These are phyloP conservation scores for Eueides isabella DNA, from an alignment of 1,140 invertebrate genomes.

Conservation along the genomic window DNA sequence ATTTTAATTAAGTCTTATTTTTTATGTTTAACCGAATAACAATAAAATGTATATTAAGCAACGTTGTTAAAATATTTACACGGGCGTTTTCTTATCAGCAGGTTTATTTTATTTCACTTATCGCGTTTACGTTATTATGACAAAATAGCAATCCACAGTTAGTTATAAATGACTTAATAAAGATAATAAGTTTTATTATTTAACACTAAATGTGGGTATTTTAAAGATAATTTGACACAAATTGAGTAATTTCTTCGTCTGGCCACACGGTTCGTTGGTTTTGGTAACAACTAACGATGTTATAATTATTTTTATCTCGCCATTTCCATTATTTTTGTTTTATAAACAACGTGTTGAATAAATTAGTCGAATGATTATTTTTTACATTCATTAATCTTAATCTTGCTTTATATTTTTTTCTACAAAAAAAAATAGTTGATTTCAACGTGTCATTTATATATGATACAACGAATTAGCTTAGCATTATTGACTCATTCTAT, in stretches of 20 bases:
- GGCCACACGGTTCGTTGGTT: constrained; percentile 13
- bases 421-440: no score
- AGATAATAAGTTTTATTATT: neutral
- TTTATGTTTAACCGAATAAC: neutral
- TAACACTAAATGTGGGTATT: constrained; percentile 15
- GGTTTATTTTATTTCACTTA: constrained; percentile 7
- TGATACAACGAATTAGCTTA: no score
- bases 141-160: neutral
- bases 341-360: neutral
- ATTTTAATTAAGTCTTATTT: neutral
- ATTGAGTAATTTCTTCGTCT: neutral
- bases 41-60: neutral
- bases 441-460: no score
- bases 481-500: no score
- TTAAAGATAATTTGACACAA: constrained; percentile 15
- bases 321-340: neutral
- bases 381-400: neutral
- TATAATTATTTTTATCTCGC: neutral
- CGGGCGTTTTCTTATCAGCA: constrained; percentile 1
- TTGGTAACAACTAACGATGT: constrained; percentile 17
- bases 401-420: neutral
- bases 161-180: neutral
- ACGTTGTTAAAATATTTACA: constrained; percentile 1
- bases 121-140: constrained; percentile 2
- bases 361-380: neutral